These are phyloP conservation scores for Chrysochloris asiatica DNA, from an alignment of 2,113 vertebrate genomes.

Conservation along the genomic window DNA sequence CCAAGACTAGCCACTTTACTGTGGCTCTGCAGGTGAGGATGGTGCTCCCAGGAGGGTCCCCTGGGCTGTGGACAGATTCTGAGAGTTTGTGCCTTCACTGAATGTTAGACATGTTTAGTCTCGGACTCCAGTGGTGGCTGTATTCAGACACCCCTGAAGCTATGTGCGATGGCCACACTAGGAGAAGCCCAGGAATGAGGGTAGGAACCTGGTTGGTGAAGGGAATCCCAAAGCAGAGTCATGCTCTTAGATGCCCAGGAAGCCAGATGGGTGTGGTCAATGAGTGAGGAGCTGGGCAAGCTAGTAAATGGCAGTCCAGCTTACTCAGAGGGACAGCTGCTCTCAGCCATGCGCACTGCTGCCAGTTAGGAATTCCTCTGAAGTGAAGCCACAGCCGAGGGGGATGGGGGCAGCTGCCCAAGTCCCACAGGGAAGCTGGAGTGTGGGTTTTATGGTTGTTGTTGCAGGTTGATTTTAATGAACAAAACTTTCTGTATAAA, in stretches of 20 bases:
- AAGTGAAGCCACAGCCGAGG: rapidly evolving
- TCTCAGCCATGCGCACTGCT: background rate
- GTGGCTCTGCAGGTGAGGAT: conserved; percentile 91
- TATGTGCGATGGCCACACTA: background rate
- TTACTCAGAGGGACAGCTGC: background rate
- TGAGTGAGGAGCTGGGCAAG: background rate
- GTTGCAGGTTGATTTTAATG: no score
- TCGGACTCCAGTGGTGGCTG: rapidly evolving
- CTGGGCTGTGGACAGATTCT: background rate
- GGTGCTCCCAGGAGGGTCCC: background rate
- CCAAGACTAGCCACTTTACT: conserved; percentile 95
- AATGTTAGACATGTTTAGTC: background rate
- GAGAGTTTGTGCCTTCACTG: rapidly evolving
- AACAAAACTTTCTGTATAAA: no score
- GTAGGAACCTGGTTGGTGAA: rapidly evolving
- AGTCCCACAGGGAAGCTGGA: rapidly evolving
- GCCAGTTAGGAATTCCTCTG: background rate
- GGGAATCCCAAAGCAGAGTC: background rate
- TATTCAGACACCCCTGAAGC: background rate
- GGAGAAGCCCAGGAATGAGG: background rate
- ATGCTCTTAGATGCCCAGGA: rapidly evolving
- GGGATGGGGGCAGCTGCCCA: rapidly evolving
- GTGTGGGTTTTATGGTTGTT: no score
- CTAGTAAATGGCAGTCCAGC: background rate
- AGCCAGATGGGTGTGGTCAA: rapidly evolving